Base-by-base conservation (phyloP, 2,113 vertebrate species). In the Pipra filicauda region DNA sequence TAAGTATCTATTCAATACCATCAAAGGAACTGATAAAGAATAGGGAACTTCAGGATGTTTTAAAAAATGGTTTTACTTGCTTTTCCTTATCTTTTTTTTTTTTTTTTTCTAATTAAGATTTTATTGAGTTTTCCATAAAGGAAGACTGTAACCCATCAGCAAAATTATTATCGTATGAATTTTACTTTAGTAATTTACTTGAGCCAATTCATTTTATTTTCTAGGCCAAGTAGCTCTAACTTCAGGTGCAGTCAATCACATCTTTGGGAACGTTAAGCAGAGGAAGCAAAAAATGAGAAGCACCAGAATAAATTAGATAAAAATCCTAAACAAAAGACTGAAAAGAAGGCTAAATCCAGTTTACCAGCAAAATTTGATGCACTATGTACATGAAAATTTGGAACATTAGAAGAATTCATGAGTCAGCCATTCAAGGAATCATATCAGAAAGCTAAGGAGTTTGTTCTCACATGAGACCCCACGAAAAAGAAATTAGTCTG, bases 161-260 rank as follows among this genome's bases (percentile, higher is more conserved):
- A 84, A 54, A 95, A 89, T n/a, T 85, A 89, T 92, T 96, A 95
- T 91, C 58, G 69, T 77, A 88, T 65, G 57, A 94, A 92, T 95
- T 96, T 92, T 85, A 76, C 46, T 76, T 96, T 72, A 22, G 6
- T 79, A 75, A 89, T 95, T 94, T 93, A 58, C 44, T 89, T 88
- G 20, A 66, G 73, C 72, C 5, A 75, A 92, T 91, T 91, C 12
- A 75, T 94, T 93, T 89, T 43, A 87, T 95, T 87, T 91, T 84
- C 41, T 85, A 3, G 83, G n/a, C 66, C 77, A 91, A 91, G 62
- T 91, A 84, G 21, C 77, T 93, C 76, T 88, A 89, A 85, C 65
- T 91, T 96, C 92, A 89, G 91, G 79, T 95, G 73, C 91, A 96
- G 76, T 65, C 92, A 92, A 80, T 94, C 88, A 89, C 46, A 52